Percentiles rank a stretch among this genome's conserved stretches.
Conservation (phyloP, 2,888 invertebrate genomes). For the Heliconius hortense region DNA sequence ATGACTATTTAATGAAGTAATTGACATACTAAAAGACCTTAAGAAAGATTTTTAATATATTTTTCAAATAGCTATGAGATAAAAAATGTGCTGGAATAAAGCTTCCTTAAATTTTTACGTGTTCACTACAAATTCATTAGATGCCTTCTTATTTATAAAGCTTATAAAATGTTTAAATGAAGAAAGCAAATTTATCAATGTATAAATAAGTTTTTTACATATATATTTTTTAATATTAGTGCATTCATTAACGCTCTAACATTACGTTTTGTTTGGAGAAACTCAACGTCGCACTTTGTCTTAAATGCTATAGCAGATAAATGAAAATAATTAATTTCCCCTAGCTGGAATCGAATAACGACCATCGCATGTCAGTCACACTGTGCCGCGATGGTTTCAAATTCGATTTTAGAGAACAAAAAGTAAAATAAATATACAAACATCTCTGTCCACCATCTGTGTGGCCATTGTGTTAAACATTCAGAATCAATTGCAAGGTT, state of each 20-base stretch:
- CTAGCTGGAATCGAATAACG: neutral
- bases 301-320: neutral
- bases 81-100: neutral
- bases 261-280: neutral
- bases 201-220: no score
- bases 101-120: neutral
- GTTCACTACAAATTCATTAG: neutral
- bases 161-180: neutral
- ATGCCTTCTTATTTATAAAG: neutral
- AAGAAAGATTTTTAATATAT: neutral
- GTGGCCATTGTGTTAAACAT: slow-evolving; percentile 1
- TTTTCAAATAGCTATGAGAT: neutral
- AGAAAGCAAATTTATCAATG: no score
- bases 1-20: neutral
- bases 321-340: neutral
- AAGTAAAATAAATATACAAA: slow-evolving; percentile 1
- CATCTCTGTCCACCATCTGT: neutral
- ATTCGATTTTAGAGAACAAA: neutral
- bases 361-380: neutral
- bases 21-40: neutral
- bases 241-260: no score
- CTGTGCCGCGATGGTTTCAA: neutral
- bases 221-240: no score
- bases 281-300: neutral
- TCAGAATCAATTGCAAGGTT: neutral